Evolutionary conservation across 1,140 invertebrate species (phyloP).

Genomic region (Pollicipes pollicipes): DNA sequence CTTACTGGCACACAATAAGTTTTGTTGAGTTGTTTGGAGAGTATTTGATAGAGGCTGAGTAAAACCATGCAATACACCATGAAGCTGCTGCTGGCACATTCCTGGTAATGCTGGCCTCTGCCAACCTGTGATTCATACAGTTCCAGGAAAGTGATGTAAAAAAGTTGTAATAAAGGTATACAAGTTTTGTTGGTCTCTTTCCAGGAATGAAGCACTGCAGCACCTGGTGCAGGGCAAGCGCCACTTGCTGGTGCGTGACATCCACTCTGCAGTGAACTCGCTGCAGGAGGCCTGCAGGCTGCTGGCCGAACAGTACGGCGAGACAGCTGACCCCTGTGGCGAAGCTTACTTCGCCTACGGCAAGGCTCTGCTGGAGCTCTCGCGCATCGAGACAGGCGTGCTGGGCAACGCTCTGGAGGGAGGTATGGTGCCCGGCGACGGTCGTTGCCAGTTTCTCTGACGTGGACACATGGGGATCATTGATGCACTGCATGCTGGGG

Average conservation of each 20-base stretch:
- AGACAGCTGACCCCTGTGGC: slow-evolving; percentile 53
- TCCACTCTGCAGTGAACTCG: slow-evolving; percentile 48
- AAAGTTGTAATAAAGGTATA: too few relatives aligned
- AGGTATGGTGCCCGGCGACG: slow-evolving; percentile 14
- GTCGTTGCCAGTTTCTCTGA: background rate
- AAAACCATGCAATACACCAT: too few relatives aligned
- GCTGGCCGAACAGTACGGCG: slow-evolving; percentile 48
- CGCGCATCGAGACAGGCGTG: slow-evolving; percentile 58
- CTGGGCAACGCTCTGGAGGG: slow-evolving; percentile 48
- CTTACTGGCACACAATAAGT: too few relatives aligned
- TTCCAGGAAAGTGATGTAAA: too few relatives aligned
- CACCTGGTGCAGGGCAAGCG: slow-evolving; percentile 49
- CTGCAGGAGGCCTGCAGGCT: slow-evolving; percentile 55
- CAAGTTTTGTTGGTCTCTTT: too few relatives aligned
- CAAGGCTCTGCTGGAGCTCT: slow-evolving; percentile 56
- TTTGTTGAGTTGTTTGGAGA: too few relatives aligned
- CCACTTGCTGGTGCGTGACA: slow-evolving; percentile 60
- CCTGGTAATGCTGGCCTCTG: too few relatives aligned
- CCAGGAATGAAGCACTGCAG: slow-evolving; percentile 25
- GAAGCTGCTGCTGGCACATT: too few relatives aligned
- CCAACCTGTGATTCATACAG: too few relatives aligned
- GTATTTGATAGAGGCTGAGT: too few relatives aligned
- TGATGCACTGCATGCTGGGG: background rate
- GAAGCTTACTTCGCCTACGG: slow-evolving; percentile 66
- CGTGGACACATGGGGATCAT: background rate